These are phyloP conservation scores for Eurytoma adleriae DNA, from an alignment of 2,888 invertebrate genomes.

Conservation along the genomic window DNA sequence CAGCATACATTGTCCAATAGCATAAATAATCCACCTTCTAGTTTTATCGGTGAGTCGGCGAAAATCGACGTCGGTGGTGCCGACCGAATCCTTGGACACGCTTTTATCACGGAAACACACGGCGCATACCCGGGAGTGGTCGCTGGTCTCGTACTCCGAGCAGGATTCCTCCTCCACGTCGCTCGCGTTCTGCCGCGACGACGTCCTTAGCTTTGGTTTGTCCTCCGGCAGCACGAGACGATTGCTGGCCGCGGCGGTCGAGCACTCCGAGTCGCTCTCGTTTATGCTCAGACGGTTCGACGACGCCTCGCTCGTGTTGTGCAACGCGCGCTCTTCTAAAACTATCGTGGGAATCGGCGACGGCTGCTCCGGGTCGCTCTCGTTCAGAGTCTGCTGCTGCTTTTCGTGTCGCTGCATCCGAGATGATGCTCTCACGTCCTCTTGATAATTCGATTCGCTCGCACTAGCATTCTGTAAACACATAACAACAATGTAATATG, in stretches of 20 bases:
- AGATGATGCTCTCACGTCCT: slow-evolving; percentile 10
- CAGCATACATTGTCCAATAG: not conserved
- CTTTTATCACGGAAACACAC: slow-evolving; percentile 66
- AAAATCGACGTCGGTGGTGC: slow-evolving; percentile 32
- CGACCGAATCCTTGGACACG: slow-evolving; percentile 59
- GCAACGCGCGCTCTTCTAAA: slow-evolving; percentile 29
- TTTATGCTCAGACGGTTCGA: slow-evolving; percentile 39
- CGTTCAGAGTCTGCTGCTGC: slow-evolving; percentile 28
- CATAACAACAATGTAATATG: not conserved
- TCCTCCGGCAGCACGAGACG: slow-evolving; percentile 41
- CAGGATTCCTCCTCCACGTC: slow-evolving; percentile 69
- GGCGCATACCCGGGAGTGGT: slow-evolving; percentile 70
- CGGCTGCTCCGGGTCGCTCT: slow-evolving; percentile 41
- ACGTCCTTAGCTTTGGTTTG: slow-evolving; percentile 54
- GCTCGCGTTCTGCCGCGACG: slow-evolving; percentile 53
- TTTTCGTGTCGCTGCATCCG: slow-evolving; percentile 29
- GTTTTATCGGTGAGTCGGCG: slow-evolving; percentile 66
- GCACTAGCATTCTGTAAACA: slow-evolving; percentile 28
- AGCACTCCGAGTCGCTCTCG: slow-evolving; percentile 44
- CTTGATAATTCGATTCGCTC: slow-evolving; percentile 47
- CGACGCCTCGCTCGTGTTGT: not conserved
- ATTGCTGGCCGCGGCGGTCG: slow-evolving; percentile 40
- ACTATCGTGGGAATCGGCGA: slow-evolving; percentile 53
- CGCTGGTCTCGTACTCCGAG: slow-evolving; percentile 66
- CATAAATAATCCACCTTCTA: slow-evolving; percentile 63